Evolutionary conservation across 2,113 vertebrate genomes (phyloP).

Genomic region (Notiomystis cincta): DNA sequence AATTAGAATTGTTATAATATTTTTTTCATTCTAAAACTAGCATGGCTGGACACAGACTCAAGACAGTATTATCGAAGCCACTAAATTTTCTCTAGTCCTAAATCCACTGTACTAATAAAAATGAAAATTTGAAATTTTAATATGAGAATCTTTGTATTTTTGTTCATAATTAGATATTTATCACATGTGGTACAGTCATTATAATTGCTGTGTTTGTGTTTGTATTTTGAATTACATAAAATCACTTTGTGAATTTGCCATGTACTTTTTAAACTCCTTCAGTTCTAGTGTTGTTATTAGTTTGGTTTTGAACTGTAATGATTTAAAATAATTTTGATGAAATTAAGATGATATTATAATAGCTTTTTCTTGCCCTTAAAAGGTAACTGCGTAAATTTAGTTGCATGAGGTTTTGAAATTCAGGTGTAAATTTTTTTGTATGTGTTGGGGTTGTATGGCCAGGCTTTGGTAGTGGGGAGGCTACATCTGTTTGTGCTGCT

Average conservation of each 20-base stretch:
- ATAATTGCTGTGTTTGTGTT: not conserved
- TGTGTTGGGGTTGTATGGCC: not conserved
- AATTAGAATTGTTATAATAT: not conserved
- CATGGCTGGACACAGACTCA: not conserved
- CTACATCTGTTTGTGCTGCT: not conserved
- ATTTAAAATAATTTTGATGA: not conserved
- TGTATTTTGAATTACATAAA: not conserved
- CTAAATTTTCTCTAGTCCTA: not conserved
- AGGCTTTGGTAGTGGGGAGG: too few relatives aligned
- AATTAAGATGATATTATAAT: not conserved
- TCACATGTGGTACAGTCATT: not conserved
- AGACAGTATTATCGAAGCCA: not conserved
- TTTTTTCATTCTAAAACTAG: not conserved
- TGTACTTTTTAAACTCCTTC: not conserved
- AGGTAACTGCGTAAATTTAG: not conserved
- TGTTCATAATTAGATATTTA: not conserved
- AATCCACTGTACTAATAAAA: not conserved
- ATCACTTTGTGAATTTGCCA: not conserved
- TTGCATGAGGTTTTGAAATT: not conserved
- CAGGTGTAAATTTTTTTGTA: not conserved
- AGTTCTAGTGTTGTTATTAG: not conserved
- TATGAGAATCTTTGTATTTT: not conserved
- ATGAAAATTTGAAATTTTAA: not conserved
- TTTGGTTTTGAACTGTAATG: not conserved
- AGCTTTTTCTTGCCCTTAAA: not conserved